Conservation (phyloP, 2,113 vertebrate species). For the Candoia aspera region DNA sequence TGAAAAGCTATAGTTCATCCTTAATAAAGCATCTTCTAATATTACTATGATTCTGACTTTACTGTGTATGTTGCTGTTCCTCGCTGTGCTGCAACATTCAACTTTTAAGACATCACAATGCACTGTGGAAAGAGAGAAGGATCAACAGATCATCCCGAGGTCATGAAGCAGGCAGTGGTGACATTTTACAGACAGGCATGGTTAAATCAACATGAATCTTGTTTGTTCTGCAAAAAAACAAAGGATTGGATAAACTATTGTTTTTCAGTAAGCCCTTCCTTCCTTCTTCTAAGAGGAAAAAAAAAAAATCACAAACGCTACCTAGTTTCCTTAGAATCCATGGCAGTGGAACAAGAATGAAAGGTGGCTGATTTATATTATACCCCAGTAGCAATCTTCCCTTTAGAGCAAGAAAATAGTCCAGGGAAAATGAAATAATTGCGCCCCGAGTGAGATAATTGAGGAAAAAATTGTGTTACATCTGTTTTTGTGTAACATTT, state of each 20-base stretch:
- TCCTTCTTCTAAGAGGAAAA: conserved; percentile 18
- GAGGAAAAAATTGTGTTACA: not conserved
- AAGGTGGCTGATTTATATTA: conserved; percentile 20
- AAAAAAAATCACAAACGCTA: conserved; percentile 38
- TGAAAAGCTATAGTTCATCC: no score
- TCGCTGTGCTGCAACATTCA: not conserved
- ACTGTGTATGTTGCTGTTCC: not conserved
- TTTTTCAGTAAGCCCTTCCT: conserved; percentile 48
- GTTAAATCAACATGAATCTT: conserved; percentile 58
- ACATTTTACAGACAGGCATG: conserved; percentile 58
- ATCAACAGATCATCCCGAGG: conserved; percentile 48
- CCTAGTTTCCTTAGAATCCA: conserved; percentile 41
- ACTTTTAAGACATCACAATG: not conserved
- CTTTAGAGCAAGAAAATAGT: not conserved
- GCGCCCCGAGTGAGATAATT: conserved; percentile 22
- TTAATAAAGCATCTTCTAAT: not conserved
- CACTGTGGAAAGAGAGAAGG: not conserved
- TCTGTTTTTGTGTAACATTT: not conserved
- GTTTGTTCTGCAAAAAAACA: conserved; percentile 55
- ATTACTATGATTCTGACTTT: not conserved
- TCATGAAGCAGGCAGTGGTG: conserved; percentile 12
- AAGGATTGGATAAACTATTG: conserved; percentile 45
- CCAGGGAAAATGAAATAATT: conserved; percentile 40
- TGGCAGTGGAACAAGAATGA: conserved; percentile 40
- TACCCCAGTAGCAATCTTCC: not conserved